Conservation (phyloP, 2,797 vertebrate genomes). For the Galaxias olidus region DNA sequence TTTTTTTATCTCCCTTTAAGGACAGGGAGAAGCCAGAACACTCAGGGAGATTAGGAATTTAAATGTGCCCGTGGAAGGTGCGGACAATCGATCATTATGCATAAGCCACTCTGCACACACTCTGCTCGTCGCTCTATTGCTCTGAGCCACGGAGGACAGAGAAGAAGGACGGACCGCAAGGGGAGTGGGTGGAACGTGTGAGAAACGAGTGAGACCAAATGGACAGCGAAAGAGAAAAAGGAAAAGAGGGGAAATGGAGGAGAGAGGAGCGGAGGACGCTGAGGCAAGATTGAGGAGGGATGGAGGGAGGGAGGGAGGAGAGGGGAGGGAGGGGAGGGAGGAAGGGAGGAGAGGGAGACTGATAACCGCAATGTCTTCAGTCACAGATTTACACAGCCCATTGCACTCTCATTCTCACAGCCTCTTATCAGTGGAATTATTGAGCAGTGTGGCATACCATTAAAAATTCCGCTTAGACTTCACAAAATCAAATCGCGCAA, state of each 20-base stretch:
- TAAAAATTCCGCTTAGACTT: slow-evolving; percentile 83
- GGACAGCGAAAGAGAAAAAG: slow-evolving; percentile 12
- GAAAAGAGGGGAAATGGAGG: slow-evolving; percentile 16
- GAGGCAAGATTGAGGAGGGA: slow-evolving; percentile 30
- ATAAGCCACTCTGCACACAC: slow-evolving; percentile 19
- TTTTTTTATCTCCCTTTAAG: slow-evolving; percentile 53
- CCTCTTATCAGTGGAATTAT: slow-evolving; percentile 77
- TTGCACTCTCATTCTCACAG: slow-evolving; percentile 72
- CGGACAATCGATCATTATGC: slow-evolving; percentile 61
- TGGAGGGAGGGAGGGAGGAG: background rate
- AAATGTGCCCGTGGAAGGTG: slow-evolving; percentile 49
- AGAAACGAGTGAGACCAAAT: background rate
- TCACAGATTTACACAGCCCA: slow-evolving; percentile 79
- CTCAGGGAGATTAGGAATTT: slow-evolving; percentile 63
- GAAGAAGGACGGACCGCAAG: background rate
- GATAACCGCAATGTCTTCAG: slow-evolving; percentile 74
- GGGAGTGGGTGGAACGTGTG: background rate
- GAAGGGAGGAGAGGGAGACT: slow-evolving; percentile 23
- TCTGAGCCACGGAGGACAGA: slow-evolving; percentile 45
- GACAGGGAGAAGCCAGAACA: slow-evolving; percentile 62
- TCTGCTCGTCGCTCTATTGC: slow-evolving; percentile 46
- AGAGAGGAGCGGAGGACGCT: slow-evolving; percentile 5
- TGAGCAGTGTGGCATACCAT: slow-evolving; percentile 75
- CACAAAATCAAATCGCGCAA: slow-evolving; percentile 73
- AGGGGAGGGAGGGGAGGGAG: slow-evolving; percentile 19